Base-by-base conservation (phyloP, 92 coral and sea anemone species). In the Metridium senile region DNA sequence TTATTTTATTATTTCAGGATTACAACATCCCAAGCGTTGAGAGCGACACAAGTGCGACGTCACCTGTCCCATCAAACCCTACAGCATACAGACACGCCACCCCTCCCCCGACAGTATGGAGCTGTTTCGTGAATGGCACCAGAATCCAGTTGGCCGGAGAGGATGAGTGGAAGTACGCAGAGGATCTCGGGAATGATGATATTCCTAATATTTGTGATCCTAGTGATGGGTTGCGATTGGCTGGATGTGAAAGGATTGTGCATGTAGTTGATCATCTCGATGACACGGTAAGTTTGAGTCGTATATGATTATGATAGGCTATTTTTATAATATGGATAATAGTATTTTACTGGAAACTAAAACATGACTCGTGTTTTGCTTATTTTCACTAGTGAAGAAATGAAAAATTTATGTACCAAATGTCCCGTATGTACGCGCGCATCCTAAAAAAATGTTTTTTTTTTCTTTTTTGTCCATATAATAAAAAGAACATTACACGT, bases 81-180 rank as follows among this genome's bases (percentile, higher is more conserved):
- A 26, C 63, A 25, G 13, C 65, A 18, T 82, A 63, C 70, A 67
- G 72, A 31, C 28, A 58, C 58, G 64, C 82, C 49, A 79, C 84
- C 33, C 74, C 82, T 30, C 81, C 84, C 31, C 81, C 83, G 71
- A 70, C 82, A 34, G 83, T 65, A 62, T 84, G 93, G 93, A 83
- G 74, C 34, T 88, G 81, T 54, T 88, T 88, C 69, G 61, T 79
- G 75, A 75, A 83, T 22, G 89, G 87, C 49, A 84, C 93, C 31
- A 62, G 80, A 32, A 49, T 88, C 28, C 87, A 84, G 58, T 63
- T 81, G 26, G 84, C 75, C 16, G 89, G 85, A 30, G 89, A 89
- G 70, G 75, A 81, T 26, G 84, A 45, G 18, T 75, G 86, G 86
- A 75, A 71, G 68, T 75, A 39, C 58, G 86, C 75, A 51, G 81